Base-by-base conservation (phyloP, 2,113 vertebrate species). In the Xiphorhynchus elegans region DNA sequence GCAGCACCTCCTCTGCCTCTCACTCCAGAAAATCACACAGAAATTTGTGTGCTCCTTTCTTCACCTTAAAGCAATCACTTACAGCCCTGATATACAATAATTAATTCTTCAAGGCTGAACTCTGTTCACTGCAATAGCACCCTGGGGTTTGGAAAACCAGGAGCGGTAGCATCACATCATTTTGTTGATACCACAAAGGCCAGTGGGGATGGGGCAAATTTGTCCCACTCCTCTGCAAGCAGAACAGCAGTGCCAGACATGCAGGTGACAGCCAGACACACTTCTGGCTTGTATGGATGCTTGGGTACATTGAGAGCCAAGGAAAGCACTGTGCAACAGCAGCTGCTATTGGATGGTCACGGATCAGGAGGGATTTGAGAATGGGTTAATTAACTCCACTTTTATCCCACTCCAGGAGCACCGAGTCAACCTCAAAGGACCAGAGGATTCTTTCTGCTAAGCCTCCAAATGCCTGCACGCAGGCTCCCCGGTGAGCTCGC, bases 381-480 rank as follows among this genome's bases (percentile, higher is more conserved):
- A 81, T 33, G 56, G 42, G 76, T 87, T 93, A 92, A 92, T 89
- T 90, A 92, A 90, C 68, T 95, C 68, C 6, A 4, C 26, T 90
- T 95, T 92, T 78, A 95, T 96, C 68, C 52, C 35, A 7, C 37
- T 52, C 67, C 49, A 91, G 70, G 73, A 90, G 75, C 1, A 2
- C 20, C 1, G 1, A 64, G 53, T 13, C 53, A 93, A 42, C 69
- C 90, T 78, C 82, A 76, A 64, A 87, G 62, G 81, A 91, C 91
- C 77, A 78, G 87, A 84, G 78, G 53, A 94, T 91, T 94, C 78
- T 31, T 68, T 64, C 92, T 79, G 74, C 74, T 94, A 93, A 97
- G 58, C 66, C 52, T 91, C 40, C 78, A 83, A 79, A 91, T 28
- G 49, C 62, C 40, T 90, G 47, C 58, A 47, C 3, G 0, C 69